Percentiles rank a stretch among this genome's conserved stretches.
Evolutionary conservation across 1,140 invertebrate genomes (phyloP).

Genomic region (Metopolophium dirhodum): DNA sequence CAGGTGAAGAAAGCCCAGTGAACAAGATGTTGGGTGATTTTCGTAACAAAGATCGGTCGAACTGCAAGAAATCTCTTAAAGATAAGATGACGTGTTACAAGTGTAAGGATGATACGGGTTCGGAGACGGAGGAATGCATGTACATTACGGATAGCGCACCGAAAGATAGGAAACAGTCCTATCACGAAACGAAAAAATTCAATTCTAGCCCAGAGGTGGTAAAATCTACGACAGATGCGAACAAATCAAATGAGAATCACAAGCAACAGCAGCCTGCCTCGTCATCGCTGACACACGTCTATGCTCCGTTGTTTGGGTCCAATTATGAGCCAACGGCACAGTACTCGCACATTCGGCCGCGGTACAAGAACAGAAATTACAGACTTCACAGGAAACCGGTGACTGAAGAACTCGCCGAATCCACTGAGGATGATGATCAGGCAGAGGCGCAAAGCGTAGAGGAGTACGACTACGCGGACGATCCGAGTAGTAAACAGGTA

Average conservation of each 20-base stretch:
- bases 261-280: neutral
- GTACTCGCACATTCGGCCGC: neutral
- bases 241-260: neutral
- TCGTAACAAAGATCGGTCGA: conserved; percentile 72
- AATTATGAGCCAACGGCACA: neutral
- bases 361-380: neutral
- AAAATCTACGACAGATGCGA: neutral
- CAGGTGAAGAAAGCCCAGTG: conserved; percentile 62
- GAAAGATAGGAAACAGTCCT: conserved; percentile 59
- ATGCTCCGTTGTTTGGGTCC: neutral
- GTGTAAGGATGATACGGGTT: conserved; percentile 71
- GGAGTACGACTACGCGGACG: conserved; percentile 33
- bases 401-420: neutral
- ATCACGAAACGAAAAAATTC: conserved; percentile 59
- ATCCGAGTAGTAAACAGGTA: conserved; percentile 23
- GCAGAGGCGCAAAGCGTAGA: conserved; percentile 56
- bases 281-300: neutral
- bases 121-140: conserved; percentile 78
- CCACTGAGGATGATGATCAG: conserved; percentile 56
- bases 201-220: neutral
- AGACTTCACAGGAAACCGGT: conserved; percentile 3
- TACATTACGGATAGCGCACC: conserved; percentile 68
- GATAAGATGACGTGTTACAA: conserved; percentile 78
- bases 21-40: conserved; percentile 75
- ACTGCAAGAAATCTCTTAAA: conserved; percentile 73